Conservation (phyloP, 1,140 invertebrate species). For the Patella vulgata region DNA sequence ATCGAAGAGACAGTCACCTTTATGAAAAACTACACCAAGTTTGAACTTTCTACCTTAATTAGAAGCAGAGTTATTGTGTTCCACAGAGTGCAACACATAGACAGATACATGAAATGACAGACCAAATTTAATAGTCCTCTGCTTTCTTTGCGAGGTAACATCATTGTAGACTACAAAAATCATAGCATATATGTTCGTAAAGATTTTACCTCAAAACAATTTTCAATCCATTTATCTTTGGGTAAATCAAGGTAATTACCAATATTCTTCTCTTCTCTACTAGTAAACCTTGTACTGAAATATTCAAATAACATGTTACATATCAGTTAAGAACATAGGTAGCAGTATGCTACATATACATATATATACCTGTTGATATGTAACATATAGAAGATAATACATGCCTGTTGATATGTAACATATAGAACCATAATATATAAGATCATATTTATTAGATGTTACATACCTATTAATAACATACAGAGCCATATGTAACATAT, state of each 20-base stretch:
- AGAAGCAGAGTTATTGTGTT: too few species aligned
- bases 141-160: too few species aligned
- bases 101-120: too few species aligned
- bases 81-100: too few species aligned
- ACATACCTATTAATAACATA: constrained; percentile 94
- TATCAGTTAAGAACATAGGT: constrained; percentile 94
- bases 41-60: too few species aligned
- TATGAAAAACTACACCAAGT: too few species aligned
- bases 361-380: too few species aligned
- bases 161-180: too few species aligned
- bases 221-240: constrained; percentile 75
- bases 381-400: constrained; percentile 68
- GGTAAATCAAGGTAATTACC: constrained; percentile 75
- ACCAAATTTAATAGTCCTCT: too few species aligned
- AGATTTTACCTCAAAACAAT: constrained; percentile 81
- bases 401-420: constrained; percentile 94
- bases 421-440: constrained; percentile 92
- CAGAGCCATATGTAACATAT: constrained; percentile 92
- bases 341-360: constrained; percentile 91
- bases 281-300: constrained; percentile 77
- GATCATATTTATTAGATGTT: constrained; percentile 65
- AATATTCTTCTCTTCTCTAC: constrained; percentile 79
- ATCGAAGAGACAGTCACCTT: too few species aligned
- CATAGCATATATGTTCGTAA: too few species aligned
- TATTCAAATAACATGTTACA: constrained; percentile 67